Conservation (phyloP, 2,797 vertebrate species). For the Halcyon leucocephala region DNA sequence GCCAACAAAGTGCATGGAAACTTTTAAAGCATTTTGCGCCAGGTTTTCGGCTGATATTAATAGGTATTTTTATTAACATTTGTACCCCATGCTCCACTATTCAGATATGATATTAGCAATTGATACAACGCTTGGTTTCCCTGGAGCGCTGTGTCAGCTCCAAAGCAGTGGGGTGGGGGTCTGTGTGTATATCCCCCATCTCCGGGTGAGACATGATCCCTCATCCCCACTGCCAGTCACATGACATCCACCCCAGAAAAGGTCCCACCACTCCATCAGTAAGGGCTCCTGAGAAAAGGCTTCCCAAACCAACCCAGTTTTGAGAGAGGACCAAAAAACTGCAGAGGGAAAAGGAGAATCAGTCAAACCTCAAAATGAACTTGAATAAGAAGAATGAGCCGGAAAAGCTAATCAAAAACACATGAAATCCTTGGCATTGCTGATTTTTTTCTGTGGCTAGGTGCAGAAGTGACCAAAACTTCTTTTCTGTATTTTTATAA, state of each 20-base stretch:
- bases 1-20: background rate
- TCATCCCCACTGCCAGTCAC: rapidly evolving
- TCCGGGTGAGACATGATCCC: background rate
- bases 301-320: background rate
- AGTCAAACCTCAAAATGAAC: slow-evolving; percentile 31
- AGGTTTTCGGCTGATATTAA: background rate
- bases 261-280: background rate
- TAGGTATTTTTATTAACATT: background rate
- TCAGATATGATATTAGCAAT: background rate
- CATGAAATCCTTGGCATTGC: background rate
- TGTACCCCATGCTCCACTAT: background rate
- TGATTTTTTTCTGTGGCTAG: background rate
- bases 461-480: background rate
- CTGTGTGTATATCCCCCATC: background rate
- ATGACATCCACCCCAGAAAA: background rate
- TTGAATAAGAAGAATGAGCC: background rate
- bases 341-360: background rate
- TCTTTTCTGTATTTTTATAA: background rate
- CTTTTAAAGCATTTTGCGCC: background rate
- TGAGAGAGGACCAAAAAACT: background rate
- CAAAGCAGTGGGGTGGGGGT: rapidly evolving
- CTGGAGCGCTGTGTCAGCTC: background rate
- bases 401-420: slow-evolving; percentile 35
- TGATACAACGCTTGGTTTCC: background rate
- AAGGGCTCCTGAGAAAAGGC: rapidly evolving